Base-by-base conservation (phyloP, 92 coral and sea anemone species). In the Epizoanthus scotinus region DNA sequence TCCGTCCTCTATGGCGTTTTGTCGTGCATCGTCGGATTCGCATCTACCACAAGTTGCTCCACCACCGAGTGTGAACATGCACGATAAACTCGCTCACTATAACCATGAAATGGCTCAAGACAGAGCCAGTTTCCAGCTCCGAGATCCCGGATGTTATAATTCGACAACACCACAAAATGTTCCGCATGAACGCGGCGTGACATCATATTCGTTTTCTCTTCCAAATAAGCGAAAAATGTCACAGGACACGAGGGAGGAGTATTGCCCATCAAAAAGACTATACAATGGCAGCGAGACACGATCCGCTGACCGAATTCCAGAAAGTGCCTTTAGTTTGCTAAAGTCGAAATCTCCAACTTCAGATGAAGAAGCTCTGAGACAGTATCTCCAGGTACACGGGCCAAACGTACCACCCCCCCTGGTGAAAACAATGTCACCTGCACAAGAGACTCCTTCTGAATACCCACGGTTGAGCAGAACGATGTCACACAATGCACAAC, bases 191-290 rank as follows among this genome's bases (percentile, higher is more conserved):
- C 54, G 31, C 49, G 34, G 24, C 57, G 21, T 59, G 29, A 59
- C 12, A 25, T 21, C 81, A 21, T 49, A 75, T 21, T 75, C 81
- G 12, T 38, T 60, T 34, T 22, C 66, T 58, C 42, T 68, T 75
- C 54, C 55, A 40, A 58, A 3, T 20, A 75, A 75, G 56, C 68
- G 81, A 59, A 29, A 6, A 60, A 26, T 63, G 34, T 57, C 68
- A 24, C 38, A 40, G 34, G 68, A 75, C 22, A 18, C 21, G 15
- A 67, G 68, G 31, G 29, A 40, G 54, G 56, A 22, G 3, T 75
- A 75, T 40, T 75, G 81, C 24, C 67, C 81, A 25, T 20, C 81
- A 34, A 75, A 75, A 67, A 58, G 81, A 75, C 61, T 26, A 20
- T 59, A 36, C 57, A 59, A 50, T 60, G 68, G 22, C 24, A 60